Percentiles rank a stretch among this genome's conserved stretches.
Evolutionary conservation across 2,888 invertebrate genomes (phyloP).

Genomic region (Byasa hedistus): DNA sequence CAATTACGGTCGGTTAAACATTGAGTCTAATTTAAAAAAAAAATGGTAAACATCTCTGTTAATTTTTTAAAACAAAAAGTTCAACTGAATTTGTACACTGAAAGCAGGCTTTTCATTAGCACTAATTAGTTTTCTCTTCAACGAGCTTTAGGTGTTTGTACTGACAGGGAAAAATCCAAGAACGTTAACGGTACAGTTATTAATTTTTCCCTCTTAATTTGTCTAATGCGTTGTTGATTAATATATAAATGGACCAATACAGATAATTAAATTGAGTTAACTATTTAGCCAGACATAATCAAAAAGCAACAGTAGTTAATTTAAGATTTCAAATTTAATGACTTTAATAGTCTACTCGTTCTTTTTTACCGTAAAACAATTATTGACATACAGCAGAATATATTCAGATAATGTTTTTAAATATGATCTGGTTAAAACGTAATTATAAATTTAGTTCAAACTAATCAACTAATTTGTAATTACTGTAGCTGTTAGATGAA

Average conservation of each 20-base stretch:
- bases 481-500: no score
- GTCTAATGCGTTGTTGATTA: not conserved
- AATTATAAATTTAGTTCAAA: no score
- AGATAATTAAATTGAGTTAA: no score
- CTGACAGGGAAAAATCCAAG: constrained; percentile 12
- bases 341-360: no score
- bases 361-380: no score
- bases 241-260: not conserved
- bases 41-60: not conserved
- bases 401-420: no score
- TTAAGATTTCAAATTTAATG: no score
- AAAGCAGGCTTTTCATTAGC: constrained; percentile 20
- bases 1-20: not conserved
- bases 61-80: constrained; percentile 8
- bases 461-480: no score
- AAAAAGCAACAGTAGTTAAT: no score
- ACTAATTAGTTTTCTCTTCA: constrained; percentile 24
- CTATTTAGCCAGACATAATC: no score
- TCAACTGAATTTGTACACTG: constrained; percentile 16
- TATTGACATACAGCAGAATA: no score
- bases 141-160: constrained; percentile 18
- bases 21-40: not conserved
- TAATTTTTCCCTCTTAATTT: constrained; percentile 1
- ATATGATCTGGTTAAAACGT: no score
- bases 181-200: constrained; percentile 5